Evolutionary conservation across 2,888 invertebrate genomes (phyloP), one percentile per base, ranked within the genome.

Genomic region (Brachylomia viminalis): DNA sequence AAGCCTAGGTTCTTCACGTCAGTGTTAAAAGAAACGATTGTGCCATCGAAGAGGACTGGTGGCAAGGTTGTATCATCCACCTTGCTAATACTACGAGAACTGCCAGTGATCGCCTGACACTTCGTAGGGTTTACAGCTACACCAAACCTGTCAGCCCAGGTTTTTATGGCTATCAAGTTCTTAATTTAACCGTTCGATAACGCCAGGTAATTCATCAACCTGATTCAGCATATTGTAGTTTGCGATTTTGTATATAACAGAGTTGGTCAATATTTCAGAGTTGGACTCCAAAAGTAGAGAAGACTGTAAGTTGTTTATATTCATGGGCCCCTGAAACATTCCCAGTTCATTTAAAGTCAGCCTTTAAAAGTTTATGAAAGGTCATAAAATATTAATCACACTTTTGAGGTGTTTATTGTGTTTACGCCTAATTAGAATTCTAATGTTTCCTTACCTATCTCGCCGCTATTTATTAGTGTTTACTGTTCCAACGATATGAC

Each of bases 241-340:
- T n/a, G 6, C n/a, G 15, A 13, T 54, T 27, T 56, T 15, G 7
- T 27, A 27, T 15, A 7, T n/a, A n/a, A n/a, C n/a, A 54, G 30
- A 52, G 52, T 38, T 23, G n/a, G 72, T 33, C 3, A 42, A 49
- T 42, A 42, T 52, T 47, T 72, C 23, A 49, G 15, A 49, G 30
- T 30, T 30, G 27, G 23, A 52, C 10, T 20, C n/a, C n/a, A 20
- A 4, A 23, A 27, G 27, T 5, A 27, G 47, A n/a, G n/a, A n/a
- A n/a, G n/a, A n/a, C n/a, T n/a, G n/a, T n/a, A 75, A 11, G 17
- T 79, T 38, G 13, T 79, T 38, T 79, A 70, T 20, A 56, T 75
- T 79, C 38, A 70, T 75, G 75, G 79, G 38, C 23, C 47, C 6
- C 47, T 30, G 23, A 79, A 79, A 70, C 79, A 47, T 71, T 56